Evolutionary conservation across 1,140 invertebrate species (phyloP), one percentile per base, ranked within the genome.

Genomic region (Epicauta chinensis): DNA sequence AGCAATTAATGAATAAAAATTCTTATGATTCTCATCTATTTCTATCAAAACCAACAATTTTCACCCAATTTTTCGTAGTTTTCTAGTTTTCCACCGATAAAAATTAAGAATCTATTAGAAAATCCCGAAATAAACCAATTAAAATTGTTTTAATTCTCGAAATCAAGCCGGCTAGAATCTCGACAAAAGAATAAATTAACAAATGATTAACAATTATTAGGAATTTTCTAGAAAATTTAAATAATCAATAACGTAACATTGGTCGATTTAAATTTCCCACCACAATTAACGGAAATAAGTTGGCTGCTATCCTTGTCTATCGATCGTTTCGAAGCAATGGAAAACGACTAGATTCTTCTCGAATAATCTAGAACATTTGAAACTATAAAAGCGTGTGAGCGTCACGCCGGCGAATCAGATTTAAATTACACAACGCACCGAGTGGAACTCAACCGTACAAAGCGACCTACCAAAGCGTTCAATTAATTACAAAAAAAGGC

Each of bases 371-470:
- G 67, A 68, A 61, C 16, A 0, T 10, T 52, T 55, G 2, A 45
- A 50, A 48, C 58, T 67, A 67, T 69, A 69, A 57, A 69, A 66
- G 55, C 49, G 51, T 48, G 23, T 46, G 57, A 54, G 40, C 56
- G 37, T 56, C n/a, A 49, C 38, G 42, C 34, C 39, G 13, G 36
- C 37, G 13, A 34, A 46, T 59, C 62, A 64, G 49, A 58, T 36
- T 52, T 42, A 31, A 61, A 53, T 54, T 44, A 43, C n/a, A 42
- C 47, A 32, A 35, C 35, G 39, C 11, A 10, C 3, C 10, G 38
- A 16, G 17, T 30, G 34, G 12, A 40, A 6, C 5, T 23, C 13
- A n/a, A 42, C 3, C 32, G 10, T 29, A 12, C 14, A 17, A 29
- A 34, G 35, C 30, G 29, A 29, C 13, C 17, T 15, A 11, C 35